phyloP scores from a whole-genome alignment of 2,797 vertebrate genomes.

The Acrocephalus scirpaceus region DNA sequence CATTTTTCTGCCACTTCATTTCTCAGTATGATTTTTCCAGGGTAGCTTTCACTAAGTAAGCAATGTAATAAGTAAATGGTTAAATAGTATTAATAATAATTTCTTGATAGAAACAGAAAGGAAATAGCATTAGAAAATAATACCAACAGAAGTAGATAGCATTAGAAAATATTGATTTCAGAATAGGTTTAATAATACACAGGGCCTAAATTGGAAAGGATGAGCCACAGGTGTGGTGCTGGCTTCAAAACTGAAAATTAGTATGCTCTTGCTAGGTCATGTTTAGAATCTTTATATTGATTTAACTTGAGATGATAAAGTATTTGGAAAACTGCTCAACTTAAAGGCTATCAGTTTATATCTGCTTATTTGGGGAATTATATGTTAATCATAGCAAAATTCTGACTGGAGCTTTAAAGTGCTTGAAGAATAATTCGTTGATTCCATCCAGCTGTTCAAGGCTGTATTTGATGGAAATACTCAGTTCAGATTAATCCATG shows the following conservation, averaged over 20 bases:
- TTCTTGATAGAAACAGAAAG: neutral
- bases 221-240: neutral
- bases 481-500: constrained; percentile 20
- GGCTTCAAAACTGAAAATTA: neutral
- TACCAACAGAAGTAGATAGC: neutral
- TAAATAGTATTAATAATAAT: neutral
- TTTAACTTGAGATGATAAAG: neutral
- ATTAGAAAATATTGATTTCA: neutral
- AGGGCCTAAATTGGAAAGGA: neutral
- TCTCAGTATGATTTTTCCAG: neutral
- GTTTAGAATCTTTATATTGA: neutral
- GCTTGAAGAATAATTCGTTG: constrained; percentile 10
- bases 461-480: neutral
- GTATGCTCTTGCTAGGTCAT: neutral
- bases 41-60: neutral
- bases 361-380: neutral
- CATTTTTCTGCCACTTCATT: neutral
- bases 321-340: neutral
- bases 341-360: neutral
- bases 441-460: neutral
- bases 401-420: constrained; percentile 3
- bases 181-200: neutral
- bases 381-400: neutral
- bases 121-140: neutral
- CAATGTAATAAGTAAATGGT: neutral